These are phyloP conservation scores for Apteryx owenii DNA, from an alignment of 2,113 vertebrate species.

Conservation along the genomic window DNA sequence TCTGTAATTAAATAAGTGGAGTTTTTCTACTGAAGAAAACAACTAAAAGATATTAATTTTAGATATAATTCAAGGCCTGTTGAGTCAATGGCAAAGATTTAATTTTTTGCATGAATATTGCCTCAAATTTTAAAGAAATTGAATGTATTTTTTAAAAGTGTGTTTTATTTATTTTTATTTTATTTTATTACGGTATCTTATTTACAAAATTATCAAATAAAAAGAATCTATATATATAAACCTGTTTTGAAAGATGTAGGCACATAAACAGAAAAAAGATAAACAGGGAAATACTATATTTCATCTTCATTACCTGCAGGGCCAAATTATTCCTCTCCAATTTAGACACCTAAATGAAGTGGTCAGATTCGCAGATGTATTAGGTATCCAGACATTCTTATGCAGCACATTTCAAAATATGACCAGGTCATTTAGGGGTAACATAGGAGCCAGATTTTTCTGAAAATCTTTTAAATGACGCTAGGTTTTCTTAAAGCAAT, in stretches of 20 bases:
- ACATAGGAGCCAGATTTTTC: background rate
- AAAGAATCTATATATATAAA: background rate
- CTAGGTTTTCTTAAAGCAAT: background rate
- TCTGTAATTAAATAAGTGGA: background rate
- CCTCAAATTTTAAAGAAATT: background rate
- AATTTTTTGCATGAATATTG: background rate
- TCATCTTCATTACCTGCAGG: background rate
- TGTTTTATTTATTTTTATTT: background rate
- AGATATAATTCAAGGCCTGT: background rate
- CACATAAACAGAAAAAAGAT: background rate
- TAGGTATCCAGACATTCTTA: background rate
- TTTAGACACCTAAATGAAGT: background rate
- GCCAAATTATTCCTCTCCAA: background rate
- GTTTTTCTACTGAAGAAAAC: background rate
- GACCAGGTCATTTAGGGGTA: background rate
- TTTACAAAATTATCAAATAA: background rate
- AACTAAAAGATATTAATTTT: background rate
- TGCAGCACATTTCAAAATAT: background rate
- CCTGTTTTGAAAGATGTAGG: background rate
- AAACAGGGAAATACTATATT: background rate
- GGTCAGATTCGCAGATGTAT: background rate
- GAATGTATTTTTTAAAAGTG: background rate
- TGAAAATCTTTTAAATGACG: background rate
- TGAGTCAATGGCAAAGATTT: background rate
- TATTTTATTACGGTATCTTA: background rate